Conservation (phyloP, 2,888 invertebrate genomes). For the Caradrina kadenii region DNA sequence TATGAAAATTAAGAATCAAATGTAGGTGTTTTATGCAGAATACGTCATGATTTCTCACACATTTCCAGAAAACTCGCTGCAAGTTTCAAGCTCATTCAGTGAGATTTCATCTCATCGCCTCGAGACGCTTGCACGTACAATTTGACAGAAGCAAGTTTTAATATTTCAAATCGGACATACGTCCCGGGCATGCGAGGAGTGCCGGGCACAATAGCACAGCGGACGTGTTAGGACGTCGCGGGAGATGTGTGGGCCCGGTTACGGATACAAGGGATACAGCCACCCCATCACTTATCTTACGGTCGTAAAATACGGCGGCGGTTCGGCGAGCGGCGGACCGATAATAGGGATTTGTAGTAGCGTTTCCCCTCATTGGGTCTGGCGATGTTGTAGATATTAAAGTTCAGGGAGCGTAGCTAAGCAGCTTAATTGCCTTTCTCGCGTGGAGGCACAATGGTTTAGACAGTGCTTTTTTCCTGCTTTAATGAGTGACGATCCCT, state of each 20-base stretch:
- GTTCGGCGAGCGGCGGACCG: slow-evolving; percentile 21
- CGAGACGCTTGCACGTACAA: slow-evolving; percentile 35
- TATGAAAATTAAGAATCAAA: no score
- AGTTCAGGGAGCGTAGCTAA: slow-evolving; percentile 16
- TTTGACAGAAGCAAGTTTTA: slow-evolving; percentile 50
- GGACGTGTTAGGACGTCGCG: slow-evolving; percentile 5
- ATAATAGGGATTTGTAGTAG: slow-evolving; percentile 47
- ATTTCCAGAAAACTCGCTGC: slow-evolving; percentile 1
- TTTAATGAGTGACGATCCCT: neutral
- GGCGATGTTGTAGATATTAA: slow-evolving; percentile 30
- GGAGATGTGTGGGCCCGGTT: slow-evolving; percentile 37
- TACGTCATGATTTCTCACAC: neutral
- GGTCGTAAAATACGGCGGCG: slow-evolving; percentile 41
- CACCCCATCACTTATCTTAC: slow-evolving; percentile 44
- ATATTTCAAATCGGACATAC: slow-evolving; percentile 59
- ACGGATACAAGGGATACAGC: slow-evolving; percentile 35
- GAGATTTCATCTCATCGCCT: slow-evolving; percentile 35
- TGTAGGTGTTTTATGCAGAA: neutral
- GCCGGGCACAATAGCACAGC: neutral
- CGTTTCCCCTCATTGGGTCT: slow-evolving; percentile 41
- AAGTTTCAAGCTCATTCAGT: slow-evolving; percentile 20
- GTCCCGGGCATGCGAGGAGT: slow-evolving; percentile 16
- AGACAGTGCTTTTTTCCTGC: neutral
- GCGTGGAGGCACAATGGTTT: neutral
- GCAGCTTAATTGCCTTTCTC: slow-evolving; percentile 9